Percentiles rank a stretch among this genome's conserved stretches.
These are phyloP conservation scores for Orthonyx spaldingii DNA, from an alignment of 2,113 vertebrate species.

Conservation along the genomic window DNA sequence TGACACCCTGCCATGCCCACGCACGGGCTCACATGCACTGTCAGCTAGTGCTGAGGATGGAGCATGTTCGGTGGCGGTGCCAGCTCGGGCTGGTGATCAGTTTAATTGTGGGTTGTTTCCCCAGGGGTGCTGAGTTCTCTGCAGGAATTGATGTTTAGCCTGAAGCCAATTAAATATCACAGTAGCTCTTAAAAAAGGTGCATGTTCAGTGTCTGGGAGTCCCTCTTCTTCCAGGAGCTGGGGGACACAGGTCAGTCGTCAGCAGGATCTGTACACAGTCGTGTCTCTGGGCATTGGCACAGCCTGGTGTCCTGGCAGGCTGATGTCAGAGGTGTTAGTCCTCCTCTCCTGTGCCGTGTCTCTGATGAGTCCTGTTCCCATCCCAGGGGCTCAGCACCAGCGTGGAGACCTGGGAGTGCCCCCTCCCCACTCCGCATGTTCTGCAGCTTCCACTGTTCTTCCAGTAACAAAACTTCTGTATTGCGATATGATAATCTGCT, in stretches of 20 bases:
- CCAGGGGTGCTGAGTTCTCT: not conserved
- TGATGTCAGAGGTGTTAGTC: not conserved
- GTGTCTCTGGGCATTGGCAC: not conserved
- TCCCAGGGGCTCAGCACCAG: not conserved
- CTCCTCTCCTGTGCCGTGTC: accelerated
- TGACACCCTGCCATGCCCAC: accelerated
- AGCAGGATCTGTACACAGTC: accelerated
- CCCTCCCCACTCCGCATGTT: not conserved
- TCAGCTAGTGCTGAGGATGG: not conserved
- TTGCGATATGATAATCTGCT: slow-evolving; percentile 64
- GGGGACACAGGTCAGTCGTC: not conserved
- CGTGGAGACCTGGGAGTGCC: accelerated
- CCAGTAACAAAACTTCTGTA: slow-evolving; percentile 29
- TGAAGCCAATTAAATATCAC: not conserved
- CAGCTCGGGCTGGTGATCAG: not conserved
- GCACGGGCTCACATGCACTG: accelerated
- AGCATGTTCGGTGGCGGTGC: not conserved
- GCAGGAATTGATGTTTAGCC: not conserved
- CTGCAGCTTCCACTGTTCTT: not conserved
- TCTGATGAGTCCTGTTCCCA: not conserved
- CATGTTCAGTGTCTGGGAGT: not conserved
- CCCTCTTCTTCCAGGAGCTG: too few relatives aligned
- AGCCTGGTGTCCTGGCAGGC: not conserved
- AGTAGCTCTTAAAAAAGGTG: not conserved
- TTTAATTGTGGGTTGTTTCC: not conserved